Evolutionary conservation across 1,140 invertebrate genomes (phyloP).

Genomic region (Gryllus bimaculatus): DNA sequence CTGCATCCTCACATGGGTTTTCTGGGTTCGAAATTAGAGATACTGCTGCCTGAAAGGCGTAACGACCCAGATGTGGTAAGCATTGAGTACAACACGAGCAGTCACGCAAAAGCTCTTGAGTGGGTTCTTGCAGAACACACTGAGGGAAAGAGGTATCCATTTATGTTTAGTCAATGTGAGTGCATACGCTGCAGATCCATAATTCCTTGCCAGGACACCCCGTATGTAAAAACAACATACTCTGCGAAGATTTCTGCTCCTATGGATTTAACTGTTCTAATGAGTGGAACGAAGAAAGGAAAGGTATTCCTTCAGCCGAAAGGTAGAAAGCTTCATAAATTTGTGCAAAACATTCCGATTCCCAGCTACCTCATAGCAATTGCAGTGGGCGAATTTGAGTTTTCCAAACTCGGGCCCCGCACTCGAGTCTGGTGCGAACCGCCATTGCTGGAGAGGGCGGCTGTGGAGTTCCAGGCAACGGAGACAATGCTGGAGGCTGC

Average conservation of each 20-base stretch:
- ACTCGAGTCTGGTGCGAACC: constrained; percentile 83
- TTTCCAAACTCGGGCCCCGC: constrained; percentile 62
- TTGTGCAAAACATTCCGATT: constrained; percentile 66
- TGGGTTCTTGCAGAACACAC: background rate
- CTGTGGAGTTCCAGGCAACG: constrained; percentile 80
- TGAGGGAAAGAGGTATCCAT: background rate
- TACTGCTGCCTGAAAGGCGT: background rate
- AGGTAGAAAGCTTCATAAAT: constrained; percentile 42
- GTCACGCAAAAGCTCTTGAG: background rate
- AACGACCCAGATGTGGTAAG: background rate
- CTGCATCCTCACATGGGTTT: background rate
- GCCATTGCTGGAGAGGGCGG: constrained; percentile 71
- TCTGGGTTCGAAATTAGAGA: background rate
- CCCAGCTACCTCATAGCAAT: constrained; percentile 76
- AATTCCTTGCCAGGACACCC: background rate
- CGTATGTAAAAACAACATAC: background rate
- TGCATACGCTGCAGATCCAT: background rate
- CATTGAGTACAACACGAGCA: background rate
- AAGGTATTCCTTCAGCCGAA: constrained; percentile 33
- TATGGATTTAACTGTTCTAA: constrained; percentile 67
- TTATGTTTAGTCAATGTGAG: background rate
- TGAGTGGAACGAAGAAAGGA: constrained; percentile 68
- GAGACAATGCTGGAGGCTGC: constrained; percentile 74
- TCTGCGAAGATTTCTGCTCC: constrained; percentile 54
- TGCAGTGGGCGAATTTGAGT: constrained; percentile 72